Percentiles rank a stretch among this genome's conserved stretches.
phyloP scores from a whole-genome alignment of 30 jellyfish, hydroid and myxozoan species.

The Aurelia aurita complex sp. Pacific region DNA sequence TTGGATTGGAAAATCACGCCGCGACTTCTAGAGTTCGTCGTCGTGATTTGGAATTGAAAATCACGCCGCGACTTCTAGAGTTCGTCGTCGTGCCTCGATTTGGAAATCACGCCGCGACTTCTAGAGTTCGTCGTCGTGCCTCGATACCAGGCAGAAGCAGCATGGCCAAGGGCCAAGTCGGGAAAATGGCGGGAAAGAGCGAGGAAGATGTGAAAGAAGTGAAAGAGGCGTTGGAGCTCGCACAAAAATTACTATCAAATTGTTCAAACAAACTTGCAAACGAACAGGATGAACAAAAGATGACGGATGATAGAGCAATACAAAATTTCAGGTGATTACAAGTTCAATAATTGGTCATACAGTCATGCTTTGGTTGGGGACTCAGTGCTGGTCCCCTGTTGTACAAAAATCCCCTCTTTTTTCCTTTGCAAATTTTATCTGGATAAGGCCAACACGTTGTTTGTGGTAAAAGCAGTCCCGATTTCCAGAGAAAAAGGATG shows the following conservation, averaged over 20 bases:
- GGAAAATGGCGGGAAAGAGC: background rate
- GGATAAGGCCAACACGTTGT: no score
- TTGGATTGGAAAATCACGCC: background rate
- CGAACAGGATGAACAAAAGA: background rate
- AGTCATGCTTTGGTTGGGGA: no score
- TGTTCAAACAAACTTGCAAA: conserved; percentile 8
- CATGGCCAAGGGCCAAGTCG: background rate
- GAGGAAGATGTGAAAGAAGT: conserved; percentile 2
- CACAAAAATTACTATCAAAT: conserved; percentile 7
- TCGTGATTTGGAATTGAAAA: no score
- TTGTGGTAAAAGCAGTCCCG: no score
- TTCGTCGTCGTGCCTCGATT: background rate
- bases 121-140: background rate
- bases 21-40: background rate
- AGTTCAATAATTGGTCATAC: background rate
- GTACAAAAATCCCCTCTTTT: no score
- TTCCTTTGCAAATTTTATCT: no score
- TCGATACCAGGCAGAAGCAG: background rate
- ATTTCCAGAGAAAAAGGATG: no score
- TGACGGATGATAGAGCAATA: conserved; percentile 5
- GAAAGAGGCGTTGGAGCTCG: conserved; percentile 16
- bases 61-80: background rate
- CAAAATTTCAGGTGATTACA: conserved; percentile 8
- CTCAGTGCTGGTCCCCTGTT: no score
- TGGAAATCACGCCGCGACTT: background rate